phyloP scores from a whole-genome alignment of 2,888 invertebrate genomes.

The Drosophila mimica region DNA sequence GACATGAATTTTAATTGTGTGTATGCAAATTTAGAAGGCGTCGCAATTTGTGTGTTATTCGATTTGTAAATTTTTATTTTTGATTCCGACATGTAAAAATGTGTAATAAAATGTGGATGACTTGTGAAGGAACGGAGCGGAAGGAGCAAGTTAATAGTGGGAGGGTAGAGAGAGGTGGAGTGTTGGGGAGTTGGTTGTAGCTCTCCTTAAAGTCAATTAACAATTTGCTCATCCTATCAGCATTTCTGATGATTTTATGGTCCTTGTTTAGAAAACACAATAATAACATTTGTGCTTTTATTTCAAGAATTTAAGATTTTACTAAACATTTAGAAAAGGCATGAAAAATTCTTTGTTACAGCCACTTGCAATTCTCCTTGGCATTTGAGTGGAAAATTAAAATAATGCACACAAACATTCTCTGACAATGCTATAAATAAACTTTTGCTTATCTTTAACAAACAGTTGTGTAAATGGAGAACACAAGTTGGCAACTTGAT shows the following conservation, averaged over 20 bases:
- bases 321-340: neutral
- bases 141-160: neutral
- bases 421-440: slow-evolving; percentile 23
- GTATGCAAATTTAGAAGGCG: slow-evolving; percentile 40
- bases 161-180: neutral
- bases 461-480: slow-evolving; percentile 14
- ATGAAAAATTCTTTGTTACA: neutral
- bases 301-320: neutral
- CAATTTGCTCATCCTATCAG: neutral
- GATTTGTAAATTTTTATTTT: slow-evolving; percentile 11
- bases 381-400: slow-evolving; percentile 8
- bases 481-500: slow-evolving; percentile 9
- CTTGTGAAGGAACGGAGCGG: neutral
- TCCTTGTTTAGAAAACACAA: too few relatives aligned
- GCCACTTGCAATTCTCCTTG: slow-evolving; percentile 10
- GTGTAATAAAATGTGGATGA: neutral
- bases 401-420: slow-evolving; percentile 2
- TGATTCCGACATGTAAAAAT: neutral
- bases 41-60: slow-evolving; percentile 24
- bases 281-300: too few relatives aligned
- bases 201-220: neutral
- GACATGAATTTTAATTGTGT: slow-evolving; percentile 48
- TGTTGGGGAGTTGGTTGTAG: neutral
- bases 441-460: slow-evolving; percentile 31
- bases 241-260: neutral